Evolutionary conservation across 2,113 vertebrate genomes (phyloP).

Genomic region (Microtus oregoni): DNA sequence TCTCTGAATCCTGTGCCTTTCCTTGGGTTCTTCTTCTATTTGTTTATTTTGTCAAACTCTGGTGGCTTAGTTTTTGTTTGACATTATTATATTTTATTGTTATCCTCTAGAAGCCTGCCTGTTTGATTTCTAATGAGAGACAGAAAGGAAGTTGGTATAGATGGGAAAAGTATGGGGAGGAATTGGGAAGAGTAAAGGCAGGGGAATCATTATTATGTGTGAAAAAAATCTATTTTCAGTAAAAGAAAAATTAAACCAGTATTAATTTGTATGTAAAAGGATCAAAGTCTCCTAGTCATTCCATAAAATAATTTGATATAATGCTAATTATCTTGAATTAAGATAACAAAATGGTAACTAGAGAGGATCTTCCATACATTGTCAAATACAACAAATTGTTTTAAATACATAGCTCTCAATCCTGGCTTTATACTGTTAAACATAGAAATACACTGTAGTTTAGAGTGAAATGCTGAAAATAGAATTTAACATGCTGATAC

Average conservation of each 20-base stretch:
- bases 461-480: neutral
- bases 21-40: neutral
- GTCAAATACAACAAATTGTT: conserved; percentile 40
- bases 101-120: neutral
- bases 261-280: neutral
- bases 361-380: neutral
- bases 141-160: neutral
- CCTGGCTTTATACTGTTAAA: neutral
- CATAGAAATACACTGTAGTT: neutral
- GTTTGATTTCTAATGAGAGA: neutral
- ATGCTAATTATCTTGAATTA: neutral
- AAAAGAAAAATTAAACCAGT: neutral
- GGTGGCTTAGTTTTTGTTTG: neutral
- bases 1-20: neutral
- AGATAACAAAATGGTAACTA: neutral
- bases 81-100: neutral
- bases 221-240: neutral
- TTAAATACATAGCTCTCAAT: neutral
- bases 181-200: neutral
- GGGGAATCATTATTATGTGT: neutral
- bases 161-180: neutral
- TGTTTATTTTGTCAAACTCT: neutral
- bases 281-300: neutral
- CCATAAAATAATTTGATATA: neutral
- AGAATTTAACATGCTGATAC: neutral